Evolutionary conservation across 1,140 invertebrate genomes (phyloP), one percentile per base, ranked within the genome.

Genomic region (Plectrocnemia conspersa): DNA sequence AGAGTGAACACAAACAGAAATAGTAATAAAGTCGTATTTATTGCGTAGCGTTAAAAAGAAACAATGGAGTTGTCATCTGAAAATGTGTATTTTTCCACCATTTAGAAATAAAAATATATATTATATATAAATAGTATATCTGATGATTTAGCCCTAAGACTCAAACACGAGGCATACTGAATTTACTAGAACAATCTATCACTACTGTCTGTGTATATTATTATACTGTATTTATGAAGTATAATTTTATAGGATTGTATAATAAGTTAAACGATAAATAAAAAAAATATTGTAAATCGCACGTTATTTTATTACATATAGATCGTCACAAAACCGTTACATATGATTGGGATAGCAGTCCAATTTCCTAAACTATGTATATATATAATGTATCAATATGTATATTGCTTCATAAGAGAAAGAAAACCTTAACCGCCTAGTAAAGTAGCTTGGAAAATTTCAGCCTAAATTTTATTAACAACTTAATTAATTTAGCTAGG

Each of bases 41-140:
- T 50, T 24, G 33, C 27, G 23, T 48, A 36, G 18, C 13, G 33
- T 6, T n/a, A n/a, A n/a, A n/a, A n/a, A n/a, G n/a, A n/a, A 46
- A 18, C 42, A 56, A 44, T 36, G 11, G 18, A 56, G 48, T 60
- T 60, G 53, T 60, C 58, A 56, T 48, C 53, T 56, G 53, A 60
- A n/a, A 60, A 60, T 60, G 53, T 60, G 56, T 60, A 60, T 60
- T 60, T 60, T 60, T 60, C 41, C 58, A 60, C 44, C 47, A 10
- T 50, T 38, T 27, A 41, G 29, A n/a, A 48, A 55, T 36, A 44
- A n/a, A 24, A 24, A 57, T 29, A 23, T 57, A 49, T 13, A 40
- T 40, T 13, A 40, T 40, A 15, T 40, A 15, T 40, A 40, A 15
- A 40, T 10, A 40, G 16, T 15, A n/a, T n/a, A n/a, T n/a, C n/a